Evolutionary conservation across 1,140 invertebrate species (phyloP).

Genomic region (honey bee (Apis mellifera)): DNA sequence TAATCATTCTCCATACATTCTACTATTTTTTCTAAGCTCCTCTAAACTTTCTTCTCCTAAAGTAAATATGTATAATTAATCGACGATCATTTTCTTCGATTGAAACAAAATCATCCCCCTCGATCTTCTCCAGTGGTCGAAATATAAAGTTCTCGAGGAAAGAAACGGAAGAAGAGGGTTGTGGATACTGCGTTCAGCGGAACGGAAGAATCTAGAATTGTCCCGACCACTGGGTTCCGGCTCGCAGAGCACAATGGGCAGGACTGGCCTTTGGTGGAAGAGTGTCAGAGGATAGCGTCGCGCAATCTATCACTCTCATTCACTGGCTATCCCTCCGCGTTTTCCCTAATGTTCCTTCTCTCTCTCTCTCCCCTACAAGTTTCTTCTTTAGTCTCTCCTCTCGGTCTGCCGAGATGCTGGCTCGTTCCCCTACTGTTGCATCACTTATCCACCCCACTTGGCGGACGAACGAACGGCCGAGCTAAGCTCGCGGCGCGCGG

Average conservation of each 20-base stretch:
- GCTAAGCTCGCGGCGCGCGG: constrained; percentile 28
- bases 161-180: not conserved
- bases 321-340: constrained; percentile 43
- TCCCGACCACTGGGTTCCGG: constrained; percentile 48
- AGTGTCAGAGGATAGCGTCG: constrained; percentile 60
- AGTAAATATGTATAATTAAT: no score
- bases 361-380: no score
- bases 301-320: constrained; percentile 70
- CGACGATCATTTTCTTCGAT: no score
- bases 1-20: not conserved
- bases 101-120: no score
- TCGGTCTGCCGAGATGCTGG: not conserved
- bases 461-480: constrained; percentile 51
- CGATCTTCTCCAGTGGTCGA: not conserved
- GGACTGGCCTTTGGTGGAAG: constrained; percentile 54
- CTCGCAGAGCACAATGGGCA: constrained; percentile 48
- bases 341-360: not conserved
- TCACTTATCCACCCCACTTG: constrained; percentile 55
- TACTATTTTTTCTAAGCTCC: not conserved
- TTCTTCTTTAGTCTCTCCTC: constrained; percentile 5
- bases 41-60: no score
- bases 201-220: constrained; percentile 54
- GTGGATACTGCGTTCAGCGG: constrained; percentile 29
- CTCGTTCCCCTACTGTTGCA: constrained; percentile 55
- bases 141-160: constrained; percentile 13